Percentiles rank a stretch among this genome's conserved stretches.
phyloP scores from a whole-genome alignment of 2,113 vertebrate species.

The Phalacrocorax brasilianus region DNA sequence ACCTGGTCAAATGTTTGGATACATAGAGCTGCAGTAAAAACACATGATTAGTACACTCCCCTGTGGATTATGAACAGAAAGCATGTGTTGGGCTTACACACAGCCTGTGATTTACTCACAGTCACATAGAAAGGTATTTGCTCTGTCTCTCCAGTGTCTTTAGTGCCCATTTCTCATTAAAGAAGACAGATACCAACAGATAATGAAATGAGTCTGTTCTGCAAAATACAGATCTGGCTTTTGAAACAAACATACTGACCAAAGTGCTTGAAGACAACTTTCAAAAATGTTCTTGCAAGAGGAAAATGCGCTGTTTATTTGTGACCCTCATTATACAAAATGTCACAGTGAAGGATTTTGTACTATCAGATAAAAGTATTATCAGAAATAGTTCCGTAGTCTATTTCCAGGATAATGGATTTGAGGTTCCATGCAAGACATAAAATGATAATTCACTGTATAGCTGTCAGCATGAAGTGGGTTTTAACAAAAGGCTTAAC shows the following conservation, averaged over 20 bases:
- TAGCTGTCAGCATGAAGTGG: background rate
- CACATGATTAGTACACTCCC: background rate
- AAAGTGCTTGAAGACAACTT: background rate
- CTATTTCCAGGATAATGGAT: background rate
- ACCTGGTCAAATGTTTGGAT: slow-evolving; percentile 45
- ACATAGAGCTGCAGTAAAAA: slow-evolving; percentile 43
- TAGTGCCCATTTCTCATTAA: slow-evolving; percentile 25
- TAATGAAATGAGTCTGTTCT: background rate
- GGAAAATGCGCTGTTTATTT: background rate
- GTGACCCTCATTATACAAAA: background rate
- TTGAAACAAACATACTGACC: background rate
- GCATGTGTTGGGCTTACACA: slow-evolving; percentile 14
- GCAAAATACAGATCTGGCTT: background rate
- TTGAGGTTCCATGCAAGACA: background rate
- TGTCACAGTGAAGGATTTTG: background rate
- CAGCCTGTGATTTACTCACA: slow-evolving; percentile 39
- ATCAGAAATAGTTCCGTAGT: background rate
- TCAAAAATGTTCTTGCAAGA: background rate
- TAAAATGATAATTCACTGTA: background rate
- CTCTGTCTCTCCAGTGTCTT: slow-evolving; percentile 15
- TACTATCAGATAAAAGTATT: background rate
- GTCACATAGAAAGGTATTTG: slow-evolving; percentile 19
- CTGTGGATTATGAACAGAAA: slow-evolving; percentile 31
- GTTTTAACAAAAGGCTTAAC: background rate
- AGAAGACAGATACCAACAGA: slow-evolving; percentile 38